These are phyloP conservation scores for Pseudochirops cupreus DNA, from an alignment of 2,797 vertebrate genomes.

Conservation along the genomic window DNA sequence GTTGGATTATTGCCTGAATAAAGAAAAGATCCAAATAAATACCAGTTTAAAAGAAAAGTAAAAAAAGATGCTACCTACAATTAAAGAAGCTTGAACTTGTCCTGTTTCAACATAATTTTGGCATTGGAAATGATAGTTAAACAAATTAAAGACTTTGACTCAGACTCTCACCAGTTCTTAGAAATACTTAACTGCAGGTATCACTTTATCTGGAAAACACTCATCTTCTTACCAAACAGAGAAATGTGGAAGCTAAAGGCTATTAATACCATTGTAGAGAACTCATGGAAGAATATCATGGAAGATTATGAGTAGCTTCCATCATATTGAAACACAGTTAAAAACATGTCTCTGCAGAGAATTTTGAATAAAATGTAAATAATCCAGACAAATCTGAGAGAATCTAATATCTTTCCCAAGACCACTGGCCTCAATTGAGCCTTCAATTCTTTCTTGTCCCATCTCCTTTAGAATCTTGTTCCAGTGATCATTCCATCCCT, in stretches of 20 bases:
- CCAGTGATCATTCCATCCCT: background rate
- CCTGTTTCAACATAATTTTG: background rate
- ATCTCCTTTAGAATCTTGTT: background rate
- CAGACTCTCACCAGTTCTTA: background rate
- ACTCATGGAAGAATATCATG: background rate
- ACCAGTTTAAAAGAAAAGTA: background rate
- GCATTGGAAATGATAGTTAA: background rate
- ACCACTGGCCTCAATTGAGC: background rate
- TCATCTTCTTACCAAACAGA: background rate
- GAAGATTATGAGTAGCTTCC: background rate
- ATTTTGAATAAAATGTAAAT: background rate
- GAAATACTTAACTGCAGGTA: background rate
- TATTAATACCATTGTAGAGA: background rate
- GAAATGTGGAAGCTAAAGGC: background rate
- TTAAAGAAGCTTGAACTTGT: background rate
- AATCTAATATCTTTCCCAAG: background rate
- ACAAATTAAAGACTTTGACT: background rate
- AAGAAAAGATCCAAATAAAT: background rate
- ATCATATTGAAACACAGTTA: background rate
- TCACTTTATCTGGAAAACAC: background rate
- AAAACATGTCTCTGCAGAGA: background rate
- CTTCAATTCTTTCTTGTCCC: background rate
- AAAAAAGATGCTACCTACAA: background rate
- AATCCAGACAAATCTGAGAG: background rate
- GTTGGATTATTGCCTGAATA: background rate